Base-by-base conservation (phyloP, 2,888 invertebrate species). In the Shargacucullia verbasci region DNA sequence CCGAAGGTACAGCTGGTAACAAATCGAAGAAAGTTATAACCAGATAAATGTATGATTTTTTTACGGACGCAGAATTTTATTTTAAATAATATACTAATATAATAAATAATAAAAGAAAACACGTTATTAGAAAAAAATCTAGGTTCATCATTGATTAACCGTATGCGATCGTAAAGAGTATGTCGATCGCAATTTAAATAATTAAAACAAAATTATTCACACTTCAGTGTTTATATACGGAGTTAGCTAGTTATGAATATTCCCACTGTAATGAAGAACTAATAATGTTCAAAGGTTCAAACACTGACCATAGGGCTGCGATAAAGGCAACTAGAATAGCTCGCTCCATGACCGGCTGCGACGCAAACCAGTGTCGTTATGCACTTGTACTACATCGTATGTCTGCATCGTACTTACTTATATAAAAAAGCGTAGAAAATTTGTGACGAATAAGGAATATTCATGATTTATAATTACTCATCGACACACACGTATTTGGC, bases 261-360 rank as follows among this genome's bases (percentile, higher is more conserved):
- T 20, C 13, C 13, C 37, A 3, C n/a, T 14, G 8, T n/a, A 33
- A 12, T n/a, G 13, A 37, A 33, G 11, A 29, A 45, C 8, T 25
- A 20, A 27, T 33, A 45, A 57, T 20, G 46, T 14, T 2, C 8
- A 8, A 29, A 49, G 46, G 12, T 3, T 8, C 10, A 29, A 49
- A 34, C 27, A 72, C 73, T 60, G 37, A 73, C 73, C 73, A 59
- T 14, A 72, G 37, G 9, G 41, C 15, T 20, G 41, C 38, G 13
- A 62, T 9, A 27, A 70, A 39, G 35, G 59, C 37, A 27, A 52
- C 29, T 11, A 59, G 10, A 40, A 49, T 12, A 11, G 43, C 29
- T 45, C 33, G 40, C 35, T 54, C 50, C 73, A 73, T 73, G 76
- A 52, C 76, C 39, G 59, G 15, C 49, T 40, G 1, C 50, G 55